phyloP scores from a whole-genome alignment of 2,113 vertebrate species.

The Nannobrachium achirus region DNA sequence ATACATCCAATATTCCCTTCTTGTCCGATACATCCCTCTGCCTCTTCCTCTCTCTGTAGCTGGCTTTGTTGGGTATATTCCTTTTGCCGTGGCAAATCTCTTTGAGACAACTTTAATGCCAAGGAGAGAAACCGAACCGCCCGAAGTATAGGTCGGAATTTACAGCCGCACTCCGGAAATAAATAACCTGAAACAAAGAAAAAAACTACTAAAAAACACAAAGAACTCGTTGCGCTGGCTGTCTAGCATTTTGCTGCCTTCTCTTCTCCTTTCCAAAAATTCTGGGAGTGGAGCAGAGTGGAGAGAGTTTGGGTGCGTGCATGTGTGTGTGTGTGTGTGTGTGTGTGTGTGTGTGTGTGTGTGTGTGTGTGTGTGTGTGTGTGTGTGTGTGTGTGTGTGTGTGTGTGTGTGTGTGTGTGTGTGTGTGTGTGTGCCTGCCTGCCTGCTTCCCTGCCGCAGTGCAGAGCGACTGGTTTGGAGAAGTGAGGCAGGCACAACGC shows the following conservation, averaged over 20 bases:
- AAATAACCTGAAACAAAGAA: no score
- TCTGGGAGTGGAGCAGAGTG: constrained; percentile 71
- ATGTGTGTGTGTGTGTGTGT: background rate
- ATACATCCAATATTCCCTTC: constrained; percentile 56
- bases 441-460: constrained; percentile 76
- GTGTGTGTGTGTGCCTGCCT: constrained; percentile 67
- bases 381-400: constrained; percentile 48
- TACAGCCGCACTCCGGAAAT: constrained; percentile 15
- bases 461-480: constrained; percentile 77
- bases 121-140: constrained; percentile 18
- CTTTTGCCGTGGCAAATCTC: constrained; percentile 37
- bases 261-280: constrained; percentile 74
- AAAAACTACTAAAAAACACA: constrained; percentile 7
- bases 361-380: constrained; percentile 24
- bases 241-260: constrained; percentile 59
- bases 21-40: constrained; percentile 46
- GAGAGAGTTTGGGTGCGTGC: constrained; percentile 4
- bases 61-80: constrained; percentile 52
- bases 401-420: background rate
- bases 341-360: background rate
- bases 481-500: constrained; percentile 76
- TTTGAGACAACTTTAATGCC: constrained; percentile 55
- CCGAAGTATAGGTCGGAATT: constrained; percentile 31
- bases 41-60: constrained; percentile 38
- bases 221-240: constrained; percentile 31